These are phyloP conservation scores for Diplodus puntazzo DNA, from an alignment of 2,797 vertebrate genomes.

Conservation along the genomic window DNA sequence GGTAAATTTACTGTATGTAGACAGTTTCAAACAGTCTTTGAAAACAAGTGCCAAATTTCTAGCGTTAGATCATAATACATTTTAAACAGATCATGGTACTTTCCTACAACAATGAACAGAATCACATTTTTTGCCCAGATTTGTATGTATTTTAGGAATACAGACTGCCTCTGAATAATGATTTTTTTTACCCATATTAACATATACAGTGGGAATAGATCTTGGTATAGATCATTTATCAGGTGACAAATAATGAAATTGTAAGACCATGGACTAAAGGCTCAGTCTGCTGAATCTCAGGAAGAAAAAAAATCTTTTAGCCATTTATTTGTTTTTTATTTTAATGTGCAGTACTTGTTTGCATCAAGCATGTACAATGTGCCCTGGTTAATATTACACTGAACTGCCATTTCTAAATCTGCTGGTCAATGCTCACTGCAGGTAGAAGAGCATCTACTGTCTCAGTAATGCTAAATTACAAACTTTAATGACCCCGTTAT, in stretches of 20 bases:
- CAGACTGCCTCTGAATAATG: not conserved
- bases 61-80: not conserved
- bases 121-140: not conserved
- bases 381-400: slow-evolving; percentile 64
- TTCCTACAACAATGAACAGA: not conserved
- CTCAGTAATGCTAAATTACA: slow-evolving; percentile 35
- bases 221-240: not conserved
- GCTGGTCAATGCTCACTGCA: slow-evolving; percentile 43
- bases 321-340: slow-evolving; percentile 37
- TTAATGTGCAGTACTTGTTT: slow-evolving; percentile 44
- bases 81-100: not conserved
- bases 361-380: slow-evolving; percentile 32
- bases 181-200: not conserved
- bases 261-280: slow-evolving; percentile 48
- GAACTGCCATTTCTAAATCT: slow-evolving; percentile 53
- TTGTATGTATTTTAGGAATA: slow-evolving; percentile 8
- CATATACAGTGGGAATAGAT: not conserved
- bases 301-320: slow-evolving; percentile 48
- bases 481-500: slow-evolving; percentile 12
- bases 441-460: slow-evolving; percentile 34
- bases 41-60: slow-evolving; percentile 13
- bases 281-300: slow-evolving; percentile 76
- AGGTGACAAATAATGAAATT: slow-evolving; percentile 28
- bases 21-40: slow-evolving; percentile 23
- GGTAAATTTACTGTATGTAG: slow-evolving; percentile 41